Percentiles rank a stretch among this genome's conserved stretches.
Evolutionary conservation across 2,113 vertebrate species (phyloP).

Genomic region (Pycnonotus jocosus): DNA sequence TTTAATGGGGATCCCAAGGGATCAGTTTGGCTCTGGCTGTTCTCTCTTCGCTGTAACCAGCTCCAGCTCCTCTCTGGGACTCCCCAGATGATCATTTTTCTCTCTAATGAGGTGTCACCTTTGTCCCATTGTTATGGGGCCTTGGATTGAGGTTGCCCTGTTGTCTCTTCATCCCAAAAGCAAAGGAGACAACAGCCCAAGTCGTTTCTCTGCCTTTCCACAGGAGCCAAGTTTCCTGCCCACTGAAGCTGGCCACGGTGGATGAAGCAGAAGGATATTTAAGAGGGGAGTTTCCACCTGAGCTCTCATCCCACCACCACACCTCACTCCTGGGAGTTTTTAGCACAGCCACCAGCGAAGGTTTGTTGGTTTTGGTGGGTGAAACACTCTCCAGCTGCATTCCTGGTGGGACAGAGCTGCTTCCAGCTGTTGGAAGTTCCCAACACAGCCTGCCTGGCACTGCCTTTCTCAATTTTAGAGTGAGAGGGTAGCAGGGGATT

Average conservation of each 20-base stretch:
- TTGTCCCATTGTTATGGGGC: background rate
- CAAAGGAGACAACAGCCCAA: fast-evolving
- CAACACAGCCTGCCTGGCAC: background rate
- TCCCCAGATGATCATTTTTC: background rate
- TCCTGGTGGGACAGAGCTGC: background rate
- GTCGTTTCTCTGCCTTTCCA: background rate
- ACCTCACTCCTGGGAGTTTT: slow-evolving; percentile 81
- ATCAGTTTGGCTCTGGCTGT: background rate
- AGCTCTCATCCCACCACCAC: slow-evolving; percentile 41
- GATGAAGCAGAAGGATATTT: slow-evolving; percentile 83
- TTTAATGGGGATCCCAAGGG: background rate
- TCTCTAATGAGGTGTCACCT: background rate
- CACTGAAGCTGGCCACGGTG: slow-evolving; percentile 68
- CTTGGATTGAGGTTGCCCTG: background rate
- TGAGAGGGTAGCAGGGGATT: background rate
- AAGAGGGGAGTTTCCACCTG: slow-evolving; percentile 66
- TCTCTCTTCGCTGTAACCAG: background rate
- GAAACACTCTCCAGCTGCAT: background rate
- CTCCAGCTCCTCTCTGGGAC: background rate
- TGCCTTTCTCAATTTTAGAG: background rate
- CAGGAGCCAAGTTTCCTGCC: slow-evolving; percentile 72
- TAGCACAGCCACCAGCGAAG: slow-evolving; percentile 54
- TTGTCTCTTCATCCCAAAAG: background rate
- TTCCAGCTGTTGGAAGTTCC: background rate
- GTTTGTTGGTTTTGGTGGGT: slow-evolving; percentile 52